Percentiles rank a stretch among this genome's conserved stretches.
Conservation (phyloP, 2,888 invertebrate species). For the Tetanocera ferruginea region DNA sequence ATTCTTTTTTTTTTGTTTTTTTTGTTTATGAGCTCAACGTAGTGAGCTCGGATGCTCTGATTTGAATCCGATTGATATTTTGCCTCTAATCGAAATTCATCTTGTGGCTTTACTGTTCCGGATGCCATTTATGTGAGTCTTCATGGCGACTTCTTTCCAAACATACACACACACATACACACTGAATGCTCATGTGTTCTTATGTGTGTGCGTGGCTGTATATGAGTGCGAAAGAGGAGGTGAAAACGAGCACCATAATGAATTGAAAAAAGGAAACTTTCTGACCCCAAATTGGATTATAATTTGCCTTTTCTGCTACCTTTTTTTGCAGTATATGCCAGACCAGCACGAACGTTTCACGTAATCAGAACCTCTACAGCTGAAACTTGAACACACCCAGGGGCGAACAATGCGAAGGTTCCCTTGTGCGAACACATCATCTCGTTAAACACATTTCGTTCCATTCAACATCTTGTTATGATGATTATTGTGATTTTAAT, state of each 20-base stretch:
- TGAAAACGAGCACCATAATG: not conserved
- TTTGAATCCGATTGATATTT: conserved; percentile 20
- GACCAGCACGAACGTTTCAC: conserved; percentile 3
- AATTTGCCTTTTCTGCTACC: conserved; percentile 47
- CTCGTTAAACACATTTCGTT: conserved; percentile 35
- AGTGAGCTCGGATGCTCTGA: not conserved
- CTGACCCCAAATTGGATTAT: conserved; percentile 54
- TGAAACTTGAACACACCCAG: conserved; percentile 32
- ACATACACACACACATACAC: not conserved
- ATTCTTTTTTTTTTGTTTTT: not conserved
- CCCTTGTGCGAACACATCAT: conserved; percentile 33
- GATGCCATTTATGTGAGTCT: not conserved
- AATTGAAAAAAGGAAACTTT: conserved; percentile 43
- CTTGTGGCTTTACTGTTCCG: conserved; percentile 26
- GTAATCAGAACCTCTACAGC: conserved; percentile 23
- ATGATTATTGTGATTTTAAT: conserved; percentile 50
- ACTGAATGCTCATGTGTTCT: not conserved
- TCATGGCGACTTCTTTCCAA: not conserved
- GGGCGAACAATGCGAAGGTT: conserved; percentile 22
- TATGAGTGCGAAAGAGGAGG: not conserved
- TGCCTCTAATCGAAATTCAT: conserved; percentile 6
- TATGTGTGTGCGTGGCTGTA: too few species aligned
- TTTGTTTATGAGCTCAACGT: not conserved
- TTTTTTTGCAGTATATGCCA: not conserved
- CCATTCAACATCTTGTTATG: conserved; percentile 32